phyloP scores from a whole-genome alignment of 2,888 invertebrate species.

The Phortica okadai region DNA sequence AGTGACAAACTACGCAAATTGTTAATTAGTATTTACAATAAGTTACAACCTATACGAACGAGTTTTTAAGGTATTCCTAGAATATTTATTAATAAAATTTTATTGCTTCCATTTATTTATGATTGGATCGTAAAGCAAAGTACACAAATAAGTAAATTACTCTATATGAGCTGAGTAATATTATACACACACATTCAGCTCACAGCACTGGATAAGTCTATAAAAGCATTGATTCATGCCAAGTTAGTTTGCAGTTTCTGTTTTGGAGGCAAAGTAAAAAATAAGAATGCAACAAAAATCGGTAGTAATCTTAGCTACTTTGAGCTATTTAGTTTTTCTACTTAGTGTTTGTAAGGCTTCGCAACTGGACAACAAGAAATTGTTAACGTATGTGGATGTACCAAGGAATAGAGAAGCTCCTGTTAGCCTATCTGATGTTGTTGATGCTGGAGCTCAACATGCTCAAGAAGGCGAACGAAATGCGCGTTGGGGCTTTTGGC shows the following conservation, averaged over 20 bases:
- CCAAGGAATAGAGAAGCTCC: neutral
- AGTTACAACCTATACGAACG: neutral
- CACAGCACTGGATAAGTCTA: too few relatives aligned
- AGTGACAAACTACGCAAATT: neutral
- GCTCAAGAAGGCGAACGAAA: slow-evolving; percentile 44
- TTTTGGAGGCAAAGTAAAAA: too few relatives aligned
- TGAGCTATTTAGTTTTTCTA: too few relatives aligned
- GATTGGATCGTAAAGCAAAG: neutral
- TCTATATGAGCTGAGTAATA: too few relatives aligned
- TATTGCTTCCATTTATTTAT: neutral
- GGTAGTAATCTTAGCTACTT: too few relatives aligned
- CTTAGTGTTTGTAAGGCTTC: too few relatives aligned
- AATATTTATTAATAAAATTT: slow-evolving; percentile 20
- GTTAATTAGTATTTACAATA: slow-evolving; percentile 4
- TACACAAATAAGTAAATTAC: too few relatives aligned
- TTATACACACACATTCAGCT: too few relatives aligned
- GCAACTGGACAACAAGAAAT: too few relatives aligned
- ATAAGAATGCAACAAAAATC: too few relatives aligned
- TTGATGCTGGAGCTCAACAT: slow-evolving; percentile 53
- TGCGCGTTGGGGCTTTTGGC: slow-evolving; percentile 44
- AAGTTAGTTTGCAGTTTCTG: too few relatives aligned
- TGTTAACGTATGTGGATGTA: neutral
- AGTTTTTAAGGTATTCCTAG: neutral
- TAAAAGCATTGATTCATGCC: too few relatives aligned
- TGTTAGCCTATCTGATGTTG: slow-evolving; percentile 47